These are phyloP conservation scores for Volucella inanis DNA, from an alignment of 2,888 invertebrate species.

Conservation along the genomic window DNA sequence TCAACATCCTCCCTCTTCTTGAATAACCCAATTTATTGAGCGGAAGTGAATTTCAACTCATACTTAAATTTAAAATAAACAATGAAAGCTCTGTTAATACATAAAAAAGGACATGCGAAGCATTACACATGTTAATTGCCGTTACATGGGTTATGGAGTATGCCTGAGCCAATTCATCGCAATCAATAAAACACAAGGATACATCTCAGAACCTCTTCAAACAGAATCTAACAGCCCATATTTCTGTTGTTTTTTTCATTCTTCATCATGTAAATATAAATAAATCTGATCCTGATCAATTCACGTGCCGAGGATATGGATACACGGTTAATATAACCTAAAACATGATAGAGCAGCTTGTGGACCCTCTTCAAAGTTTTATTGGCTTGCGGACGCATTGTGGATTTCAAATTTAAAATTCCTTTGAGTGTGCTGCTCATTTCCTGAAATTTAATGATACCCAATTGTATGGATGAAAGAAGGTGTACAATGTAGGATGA, in stretches of 20 bases:
- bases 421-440: background rate
- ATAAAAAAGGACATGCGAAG: background rate
- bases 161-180: conserved; percentile 38
- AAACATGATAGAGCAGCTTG: background rate
- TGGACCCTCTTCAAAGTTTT: conserved; percentile 51
- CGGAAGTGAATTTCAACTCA: conserved; percentile 29
- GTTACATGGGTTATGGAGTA: conserved; percentile 24
- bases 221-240: background rate
- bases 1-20: conserved; percentile 5
- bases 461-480: conserved; percentile 6
- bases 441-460: conserved; percentile 16
- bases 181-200: conserved; percentile 45
- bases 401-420: conserved; percentile 46
- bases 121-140: conserved; percentile 45
- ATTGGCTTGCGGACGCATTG: conserved; percentile 47
- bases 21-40: conserved; percentile 40
- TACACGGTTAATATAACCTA: background rate
- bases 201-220: conserved; percentile 5
- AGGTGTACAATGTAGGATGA: background rate
- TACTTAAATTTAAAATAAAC: conserved; percentile 10
- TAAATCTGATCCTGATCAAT: conserved; percentile 55
- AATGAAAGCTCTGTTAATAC: background rate
- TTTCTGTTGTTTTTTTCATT: background rate
- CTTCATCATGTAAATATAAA: conserved; percentile 44
- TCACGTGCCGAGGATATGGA: conserved; percentile 35